A percentile compares a stretch with the other conserved stretches of the same genome.
Conservation (phyloP, 2,888 invertebrate species). For the Netelia melanura region DNA sequence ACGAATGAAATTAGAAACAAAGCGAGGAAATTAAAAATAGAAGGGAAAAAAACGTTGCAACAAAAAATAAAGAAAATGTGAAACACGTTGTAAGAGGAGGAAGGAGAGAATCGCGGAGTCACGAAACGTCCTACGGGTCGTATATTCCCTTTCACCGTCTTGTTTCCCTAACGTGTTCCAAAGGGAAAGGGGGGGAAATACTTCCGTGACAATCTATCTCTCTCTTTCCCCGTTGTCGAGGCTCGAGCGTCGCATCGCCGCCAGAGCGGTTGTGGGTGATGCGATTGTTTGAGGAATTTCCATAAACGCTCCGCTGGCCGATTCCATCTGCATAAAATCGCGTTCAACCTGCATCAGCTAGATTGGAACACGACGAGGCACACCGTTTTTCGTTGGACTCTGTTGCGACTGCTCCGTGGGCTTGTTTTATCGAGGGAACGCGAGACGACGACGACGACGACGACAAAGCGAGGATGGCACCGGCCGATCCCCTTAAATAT, state of each 20-base stretch:
- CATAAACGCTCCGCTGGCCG: constrained; percentile 68
- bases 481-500: constrained; percentile 33
- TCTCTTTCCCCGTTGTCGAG: not conserved
- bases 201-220: constrained; percentile 53
- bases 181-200: constrained; percentile 30
- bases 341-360: constrained; percentile 60
- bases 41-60: not conserved
- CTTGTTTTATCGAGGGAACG: constrained; percentile 58
- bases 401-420: constrained; percentile 55
- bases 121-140: constrained; percentile 20
- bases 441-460: constrained; percentile 41
- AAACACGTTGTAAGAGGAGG: constrained; percentile 4
- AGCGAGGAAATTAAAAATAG: not conserved
- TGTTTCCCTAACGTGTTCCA: constrained; percentile 18
- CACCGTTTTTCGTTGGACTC: constrained; percentile 58
- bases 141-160: constrained; percentile 26
- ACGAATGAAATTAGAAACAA: no score
- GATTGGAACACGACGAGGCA: constrained; percentile 61
- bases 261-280: constrained; percentile 34
- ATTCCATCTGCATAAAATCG: constrained; percentile 71
- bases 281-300: constrained; percentile 70
- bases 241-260: not conserved
- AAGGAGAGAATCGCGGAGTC: not conserved
- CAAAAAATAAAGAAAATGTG: not conserved
- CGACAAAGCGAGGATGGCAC: constrained; percentile 62